These are phyloP conservation scores for Phortica okadai DNA, from an alignment of 2,888 invertebrate genomes.

Conservation along the genomic window DNA sequence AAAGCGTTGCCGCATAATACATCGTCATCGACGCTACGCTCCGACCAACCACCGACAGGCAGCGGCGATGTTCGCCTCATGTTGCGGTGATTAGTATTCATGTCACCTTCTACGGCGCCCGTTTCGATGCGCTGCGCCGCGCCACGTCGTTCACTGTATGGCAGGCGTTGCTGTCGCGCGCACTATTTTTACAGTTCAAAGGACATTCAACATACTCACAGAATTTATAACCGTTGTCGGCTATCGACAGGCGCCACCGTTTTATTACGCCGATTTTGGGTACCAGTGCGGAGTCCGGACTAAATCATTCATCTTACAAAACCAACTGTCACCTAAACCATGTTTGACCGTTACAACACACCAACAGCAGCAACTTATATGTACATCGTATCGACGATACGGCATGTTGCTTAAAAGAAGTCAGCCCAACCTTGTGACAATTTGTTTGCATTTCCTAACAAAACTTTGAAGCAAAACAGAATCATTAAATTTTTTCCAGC, in stretches of 20 bases:
- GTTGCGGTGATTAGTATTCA: conserved; percentile 28
- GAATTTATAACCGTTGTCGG: conserved; percentile 24
- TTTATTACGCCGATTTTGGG: too few species aligned
- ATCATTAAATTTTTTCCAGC: conserved; percentile 17
- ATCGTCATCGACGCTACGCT: background rate
- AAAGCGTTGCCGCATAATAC: conserved; percentile 9
- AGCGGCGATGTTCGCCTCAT: background rate
- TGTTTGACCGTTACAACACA: too few species aligned
- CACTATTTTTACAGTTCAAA: conserved; percentile 9
- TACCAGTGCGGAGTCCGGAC: too few species aligned
- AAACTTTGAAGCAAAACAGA: background rate
- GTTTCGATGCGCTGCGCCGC: conserved; percentile 45
- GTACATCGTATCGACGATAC: too few species aligned
- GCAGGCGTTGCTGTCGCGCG: background rate
- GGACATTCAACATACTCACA: background rate
- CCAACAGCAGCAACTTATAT: too few species aligned
- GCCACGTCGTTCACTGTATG: background rate
- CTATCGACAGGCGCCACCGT: background rate
- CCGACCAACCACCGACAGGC: background rate
- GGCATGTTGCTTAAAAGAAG: background rate
- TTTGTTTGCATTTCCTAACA: background rate
- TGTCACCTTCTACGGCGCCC: conserved; percentile 18
- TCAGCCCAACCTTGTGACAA: background rate
- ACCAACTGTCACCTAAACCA: too few species aligned
- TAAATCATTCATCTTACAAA: too few species aligned